Percentiles rank a stretch among this genome's conserved stretches.
Conservation (phyloP, 1,140 invertebrate species). For the Dendrolimus punctatus region DNA sequence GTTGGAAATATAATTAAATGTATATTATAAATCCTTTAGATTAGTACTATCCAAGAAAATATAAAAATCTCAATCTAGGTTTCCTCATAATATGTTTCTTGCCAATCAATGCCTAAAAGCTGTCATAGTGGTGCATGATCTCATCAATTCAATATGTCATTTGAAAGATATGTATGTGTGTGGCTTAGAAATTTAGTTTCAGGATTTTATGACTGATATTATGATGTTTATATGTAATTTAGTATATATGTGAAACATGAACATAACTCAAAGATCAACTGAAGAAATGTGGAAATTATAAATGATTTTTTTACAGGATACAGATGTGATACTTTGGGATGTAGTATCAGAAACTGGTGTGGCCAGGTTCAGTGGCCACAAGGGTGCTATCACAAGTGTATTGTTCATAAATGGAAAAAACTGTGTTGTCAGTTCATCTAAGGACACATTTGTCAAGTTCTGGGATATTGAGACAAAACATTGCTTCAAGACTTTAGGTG, state of each 20-base stretch:
- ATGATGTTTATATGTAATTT: too few relatives aligned
- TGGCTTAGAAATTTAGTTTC: too few relatives aligned
- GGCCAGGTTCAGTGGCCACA: constrained; percentile 93
- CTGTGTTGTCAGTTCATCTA: constrained; percentile 90
- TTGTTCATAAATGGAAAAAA: constrained; percentile 85
- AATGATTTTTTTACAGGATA: constrained; percentile 76
- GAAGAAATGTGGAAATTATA: not conserved
- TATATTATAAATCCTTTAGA: too few relatives aligned
- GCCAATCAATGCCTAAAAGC: too few relatives aligned
- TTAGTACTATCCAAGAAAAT: too few relatives aligned
- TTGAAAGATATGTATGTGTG: too few relatives aligned
- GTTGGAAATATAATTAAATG: too few relatives aligned
- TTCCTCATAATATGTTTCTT: too few relatives aligned
- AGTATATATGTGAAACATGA: not conserved
- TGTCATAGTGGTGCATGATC: too few relatives aligned
- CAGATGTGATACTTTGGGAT: constrained; percentile 96
- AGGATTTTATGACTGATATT: too few relatives aligned
- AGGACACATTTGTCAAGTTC: constrained; percentile 96
- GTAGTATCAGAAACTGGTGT: constrained; percentile 92
- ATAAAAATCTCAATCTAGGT: too few relatives aligned
- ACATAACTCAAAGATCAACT: not conserved
- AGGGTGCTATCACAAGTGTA: constrained; percentile 90
- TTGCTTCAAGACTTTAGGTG: constrained; percentile 94
- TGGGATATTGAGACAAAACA: constrained; percentile 97
- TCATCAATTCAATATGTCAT: too few relatives aligned